Percentiles rank a stretch among this genome's conserved stretches.
Evolutionary conservation across 2,113 vertebrate genomes (phyloP).

Genomic region (Bubalus kerabau): DNA sequence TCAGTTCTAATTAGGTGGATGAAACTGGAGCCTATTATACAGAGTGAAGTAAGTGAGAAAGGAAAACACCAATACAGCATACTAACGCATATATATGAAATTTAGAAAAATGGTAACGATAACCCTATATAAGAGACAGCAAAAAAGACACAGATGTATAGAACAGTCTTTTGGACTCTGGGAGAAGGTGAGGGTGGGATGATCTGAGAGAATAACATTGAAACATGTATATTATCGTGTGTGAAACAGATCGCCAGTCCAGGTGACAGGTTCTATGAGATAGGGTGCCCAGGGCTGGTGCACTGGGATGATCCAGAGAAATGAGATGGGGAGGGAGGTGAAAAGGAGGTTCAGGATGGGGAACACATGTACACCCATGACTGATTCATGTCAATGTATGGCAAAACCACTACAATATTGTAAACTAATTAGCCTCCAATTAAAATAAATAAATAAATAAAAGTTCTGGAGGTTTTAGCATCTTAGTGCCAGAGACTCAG

Average conservation of each 20-base stretch:
- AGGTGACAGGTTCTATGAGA: background rate
- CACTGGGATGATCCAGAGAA: background rate
- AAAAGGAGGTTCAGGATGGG: accelerated
- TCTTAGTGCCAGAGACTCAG: background rate
- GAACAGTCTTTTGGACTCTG: background rate
- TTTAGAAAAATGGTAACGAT: background rate
- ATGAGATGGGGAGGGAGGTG: background rate
- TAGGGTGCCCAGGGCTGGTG: background rate
- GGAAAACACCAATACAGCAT: background rate
- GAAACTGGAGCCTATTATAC: background rate
- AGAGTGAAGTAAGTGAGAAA: background rate
- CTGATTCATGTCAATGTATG: background rate
- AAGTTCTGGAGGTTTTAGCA: background rate
- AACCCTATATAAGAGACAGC: accelerated
- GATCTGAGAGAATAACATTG: background rate
- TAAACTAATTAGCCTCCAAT: background rate
- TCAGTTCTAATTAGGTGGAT: background rate
- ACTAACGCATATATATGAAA: background rate
- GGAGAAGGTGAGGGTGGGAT: accelerated
- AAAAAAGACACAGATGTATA: background rate
- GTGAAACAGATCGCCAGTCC: background rate
- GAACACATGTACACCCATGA: background rate
- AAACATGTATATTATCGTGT: background rate
- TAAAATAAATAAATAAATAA: background rate
- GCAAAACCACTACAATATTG: background rate